Base-by-base conservation (phyloP, 2,888 invertebrate genomes). In the Perizoma flavofasciatum region DNA sequence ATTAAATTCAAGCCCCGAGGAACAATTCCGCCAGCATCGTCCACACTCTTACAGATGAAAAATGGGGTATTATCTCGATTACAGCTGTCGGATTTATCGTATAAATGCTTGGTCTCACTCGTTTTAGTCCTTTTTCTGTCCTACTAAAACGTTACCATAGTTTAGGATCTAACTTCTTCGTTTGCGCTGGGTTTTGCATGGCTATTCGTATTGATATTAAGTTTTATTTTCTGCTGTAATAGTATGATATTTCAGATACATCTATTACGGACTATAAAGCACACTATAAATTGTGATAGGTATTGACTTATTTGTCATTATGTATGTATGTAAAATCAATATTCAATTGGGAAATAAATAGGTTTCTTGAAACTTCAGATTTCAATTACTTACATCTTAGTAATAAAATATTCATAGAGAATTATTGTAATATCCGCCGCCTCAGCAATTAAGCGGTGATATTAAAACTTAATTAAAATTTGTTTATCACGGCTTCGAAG, bases 381-480 rank as follows among this genome's bases (percentile, higher is more conserved):
- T 63, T 61, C 63, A 63, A 63, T 64, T 57, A 49, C 40, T 55
- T 43, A 43, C 48, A 55, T 51, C 53, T 51, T 22, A 62, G 56
- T 59, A 51, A 56, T 50, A 41, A 65, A 70, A 84, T 88, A 88
- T 87, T 87, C 85, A 88, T 86, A 83, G 84, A 83, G 82, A 79
- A 82, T 84, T 85, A 88, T 86, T 83, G 82, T 82, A 82, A 88
- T 88, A 86, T 83, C 82, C 82, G 76, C 79, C 85, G 87, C 83
- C 83, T 84, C 83, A 79, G 88, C 88, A 89, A 91, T 92, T 91
- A 89, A 87, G 89, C 83, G 87, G 88, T 89, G 86, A 91, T 91
- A 91, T 91, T 91, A 90, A 91, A 91, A 90, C 88, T 89, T 90
- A 90, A 91, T 91, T 90, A 90, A 92, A 91, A 90, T 90, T 90